Conservation (phyloP, 2,797 vertebrate genomes). For the Okamejei kenojei region DNA sequence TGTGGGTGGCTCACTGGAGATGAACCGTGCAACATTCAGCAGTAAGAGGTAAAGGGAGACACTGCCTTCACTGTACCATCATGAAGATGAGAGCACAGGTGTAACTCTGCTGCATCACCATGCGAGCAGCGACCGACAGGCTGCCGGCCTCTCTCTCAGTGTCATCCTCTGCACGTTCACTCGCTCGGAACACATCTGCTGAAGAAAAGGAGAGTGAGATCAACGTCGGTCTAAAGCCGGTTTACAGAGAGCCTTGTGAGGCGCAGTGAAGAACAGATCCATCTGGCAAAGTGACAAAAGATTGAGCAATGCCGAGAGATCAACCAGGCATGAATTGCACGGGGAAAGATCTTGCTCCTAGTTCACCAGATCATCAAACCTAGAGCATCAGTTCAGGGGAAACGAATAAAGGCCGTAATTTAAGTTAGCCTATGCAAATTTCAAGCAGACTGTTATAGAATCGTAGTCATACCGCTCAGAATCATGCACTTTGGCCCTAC, state of each 20-base stretch:
- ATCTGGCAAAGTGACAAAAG: not conserved
- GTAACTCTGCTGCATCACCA: slow-evolving; percentile 71
- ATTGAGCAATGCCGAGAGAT: not conserved
- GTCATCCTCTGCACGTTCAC: not conserved
- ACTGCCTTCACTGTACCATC: slow-evolving; percentile 58
- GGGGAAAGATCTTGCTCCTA: not conserved
- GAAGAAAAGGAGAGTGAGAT: not conserved
- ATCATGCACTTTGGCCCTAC: too few relatives aligned
- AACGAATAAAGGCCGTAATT: not conserved
- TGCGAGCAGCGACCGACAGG: slow-evolving; percentile 54
- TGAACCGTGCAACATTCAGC: not conserved
- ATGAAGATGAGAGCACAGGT: slow-evolving; percentile 65
- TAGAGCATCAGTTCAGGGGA: not conserved
- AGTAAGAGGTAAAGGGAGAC: not conserved
- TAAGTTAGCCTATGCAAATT: not conserved
- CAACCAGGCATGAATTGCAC: not conserved
- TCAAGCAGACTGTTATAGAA: not conserved
- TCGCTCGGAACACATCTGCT: not conserved
- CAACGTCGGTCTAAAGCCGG: not conserved
- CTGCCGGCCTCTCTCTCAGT: slow-evolving; percentile 41
- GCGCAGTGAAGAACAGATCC: not conserved
- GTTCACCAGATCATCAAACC: not conserved
- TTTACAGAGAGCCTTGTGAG: too few relatives aligned
- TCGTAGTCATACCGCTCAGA: too few relatives aligned
- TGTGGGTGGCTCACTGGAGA: not conserved